These are phyloP conservation scores for Nemopilema nomurai DNA, from an alignment of 30 jellyfish, hydroid and myxozoan species.

Conservation along the genomic window DNA sequence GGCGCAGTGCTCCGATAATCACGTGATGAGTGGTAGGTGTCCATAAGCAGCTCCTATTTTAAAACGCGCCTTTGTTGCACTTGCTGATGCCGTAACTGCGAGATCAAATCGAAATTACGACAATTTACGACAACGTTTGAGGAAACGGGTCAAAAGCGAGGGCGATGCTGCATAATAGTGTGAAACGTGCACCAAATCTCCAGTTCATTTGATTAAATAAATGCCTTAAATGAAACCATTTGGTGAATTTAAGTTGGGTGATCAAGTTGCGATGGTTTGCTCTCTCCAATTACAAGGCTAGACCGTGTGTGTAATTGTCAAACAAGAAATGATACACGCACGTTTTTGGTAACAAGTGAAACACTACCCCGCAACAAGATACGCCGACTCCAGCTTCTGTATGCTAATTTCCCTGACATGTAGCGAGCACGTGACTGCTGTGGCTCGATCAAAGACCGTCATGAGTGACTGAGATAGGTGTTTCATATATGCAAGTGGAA, in stretches of 20 bases:
- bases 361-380: neutral
- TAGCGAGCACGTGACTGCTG: neutral
- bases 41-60: neutral
- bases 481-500: too few relatives aligned
- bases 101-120: too few relatives aligned
- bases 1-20: slow-evolving; percentile 75
- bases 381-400: neutral
- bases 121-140: too few relatives aligned
- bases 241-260: too few relatives aligned
- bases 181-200: neutral
- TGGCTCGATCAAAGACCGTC: too few relatives aligned
- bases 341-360: neutral
- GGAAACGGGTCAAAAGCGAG: too few relatives aligned
- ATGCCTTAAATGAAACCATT: too few relatives aligned
- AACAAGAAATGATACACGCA: neutral
- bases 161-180: too few relatives aligned
- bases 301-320: neutral
- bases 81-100: too few relatives aligned
- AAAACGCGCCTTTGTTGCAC: too few relatives aligned
- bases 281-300: neutral
- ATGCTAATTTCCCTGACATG: neutral
- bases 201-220: neutral
- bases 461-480: too few relatives aligned
- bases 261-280: neutral
- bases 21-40: slow-evolving; percentile 79